Base-by-base conservation (phyloP, 2,113 vertebrate genomes). In the Vulpes lagopus region DNA sequence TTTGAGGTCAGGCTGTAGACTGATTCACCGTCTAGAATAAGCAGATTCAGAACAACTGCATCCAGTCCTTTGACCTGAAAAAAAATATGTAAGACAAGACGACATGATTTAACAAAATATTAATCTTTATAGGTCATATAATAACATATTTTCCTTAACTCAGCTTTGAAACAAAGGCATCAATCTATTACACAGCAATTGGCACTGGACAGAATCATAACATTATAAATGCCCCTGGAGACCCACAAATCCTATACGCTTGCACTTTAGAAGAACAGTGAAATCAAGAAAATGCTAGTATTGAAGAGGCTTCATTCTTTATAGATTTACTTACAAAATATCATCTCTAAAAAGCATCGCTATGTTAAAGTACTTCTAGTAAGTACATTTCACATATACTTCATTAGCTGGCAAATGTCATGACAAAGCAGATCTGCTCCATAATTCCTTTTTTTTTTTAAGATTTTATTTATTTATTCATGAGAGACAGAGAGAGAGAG, bases 21-120 rank as follows among this genome's bases (percentile, higher is more conserved):
- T 0, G 99, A 99, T 98, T 99, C 99, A 32, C 99, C 99, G 82
- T 99, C 99, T 97, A 99, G 98, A 97, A 99, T 79, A 67, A 99
- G 98, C 94, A 98, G 92, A 95, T 97, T 98, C 96, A 99, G 97
- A 97, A 99, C 27, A 51, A 97, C 59, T 19, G 99, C 95, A 51
- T 96, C 98, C 86, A 99, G 55, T 25, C 79, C 59, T 94, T 98
- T 98, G n/a, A 97, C 83, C 99, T 99, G 97, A 19, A 11, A 55
- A 11, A 82, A 86, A 80, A 87, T 81, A 38, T 43, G 0, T 0
- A 89, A 53, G 8, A 23, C 69, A 51, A 69, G 23, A 78, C 59
- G n/a, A 92, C n/a, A 85, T 16, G 95, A 93, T 30, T 92, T 57
- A 83, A 91, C n/a, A 96, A 95, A 80, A 73, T n/a, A 82, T 3